Evolutionary conservation across 1,140 invertebrate species (phyloP).

Genomic region (Goniozus legneri): DNA sequence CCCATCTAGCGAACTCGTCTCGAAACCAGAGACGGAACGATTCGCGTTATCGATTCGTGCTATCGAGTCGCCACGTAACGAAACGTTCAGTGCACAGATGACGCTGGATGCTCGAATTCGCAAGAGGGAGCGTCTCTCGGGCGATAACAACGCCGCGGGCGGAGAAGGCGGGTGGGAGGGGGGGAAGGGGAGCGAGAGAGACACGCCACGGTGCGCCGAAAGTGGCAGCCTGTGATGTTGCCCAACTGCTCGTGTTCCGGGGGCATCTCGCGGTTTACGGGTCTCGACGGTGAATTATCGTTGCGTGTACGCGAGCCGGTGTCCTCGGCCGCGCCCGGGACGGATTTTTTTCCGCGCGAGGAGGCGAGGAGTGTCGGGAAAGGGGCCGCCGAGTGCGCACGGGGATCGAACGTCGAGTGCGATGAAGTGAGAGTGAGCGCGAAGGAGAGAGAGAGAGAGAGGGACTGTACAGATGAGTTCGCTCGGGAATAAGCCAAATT

Average conservation of each 20-base stretch:
- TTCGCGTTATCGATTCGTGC: no score
- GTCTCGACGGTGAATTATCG: not conserved
- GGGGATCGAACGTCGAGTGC: not conserved
- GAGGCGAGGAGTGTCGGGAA: not conserved
- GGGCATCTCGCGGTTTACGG: not conserved
- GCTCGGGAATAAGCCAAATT: no score
- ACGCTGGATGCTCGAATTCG: not conserved
- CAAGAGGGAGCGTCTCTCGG: no score
- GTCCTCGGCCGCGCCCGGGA: no score
- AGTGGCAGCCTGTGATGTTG: constrained; percentile 20
- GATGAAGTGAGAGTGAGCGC: not conserved
- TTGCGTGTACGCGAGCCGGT: not conserved
- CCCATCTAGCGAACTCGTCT: no score
- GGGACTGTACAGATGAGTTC: no score
- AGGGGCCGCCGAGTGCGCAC: not conserved
- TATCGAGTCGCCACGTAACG: no score
- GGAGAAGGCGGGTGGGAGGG: not conserved
- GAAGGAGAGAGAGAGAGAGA: not conserved
- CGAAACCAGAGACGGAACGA: no score
- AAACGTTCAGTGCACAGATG: not conserved
- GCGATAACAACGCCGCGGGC: not conserved
- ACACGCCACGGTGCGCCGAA: no score
- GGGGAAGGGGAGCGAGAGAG: no score
- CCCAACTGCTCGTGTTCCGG: not conserved
- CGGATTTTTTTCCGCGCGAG: no score